Evolutionary conservation across 2,888 invertebrate genomes (phyloP), one percentile per base, ranked within the genome.

Genomic region (Andrena haemorrhoa): DNA sequence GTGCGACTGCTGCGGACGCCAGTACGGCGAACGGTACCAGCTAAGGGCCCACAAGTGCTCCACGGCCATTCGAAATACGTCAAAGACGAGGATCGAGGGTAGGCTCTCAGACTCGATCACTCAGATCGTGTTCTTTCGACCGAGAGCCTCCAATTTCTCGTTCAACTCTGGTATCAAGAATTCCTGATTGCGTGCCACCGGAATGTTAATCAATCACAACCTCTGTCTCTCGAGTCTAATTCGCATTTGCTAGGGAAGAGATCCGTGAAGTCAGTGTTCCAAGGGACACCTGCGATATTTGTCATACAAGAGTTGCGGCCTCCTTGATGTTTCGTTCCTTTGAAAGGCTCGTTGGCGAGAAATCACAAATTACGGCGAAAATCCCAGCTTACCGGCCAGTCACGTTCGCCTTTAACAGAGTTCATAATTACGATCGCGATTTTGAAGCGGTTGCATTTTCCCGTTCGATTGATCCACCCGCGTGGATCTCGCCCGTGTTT

Each of bases 401-500:
- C 86, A 88, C 83, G 83, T 84, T 71, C 68, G 72, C 20, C 35
- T 70, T 26, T 88, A 86, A 88, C 86, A 53, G 78, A 35, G 49
- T 51, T 56, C 2, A 12, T 56, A 56, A 56, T 58, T 56, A 65
- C 69, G 35, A 71, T 79, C 49, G 31, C 75, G 33, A 35, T n/a
- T 69, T 66, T 23, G 71, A 63, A 72, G 78, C 26, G 63, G 82
- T 8, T 64, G 41, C 35, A 72, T 75, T 73, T 76, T 66, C 68
- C 58, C 60, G 56, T 51, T 64, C 23, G 66, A 65, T 81, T 70
- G 31, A 82, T 82, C 41, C 16, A 41, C 16, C 16, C 41, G 41
- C 12, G 41, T 41, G 41, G 41, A 41, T 41, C 70, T 72, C 84
- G 47, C 66, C 79, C 86, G 86, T 77, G 91, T 92, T 92, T 91